Percentiles rank a stretch among this genome's conserved stretches.
Conservation (phyloP, 2,888 invertebrate genomes). For the Tetragonula carbonaria region DNA sequence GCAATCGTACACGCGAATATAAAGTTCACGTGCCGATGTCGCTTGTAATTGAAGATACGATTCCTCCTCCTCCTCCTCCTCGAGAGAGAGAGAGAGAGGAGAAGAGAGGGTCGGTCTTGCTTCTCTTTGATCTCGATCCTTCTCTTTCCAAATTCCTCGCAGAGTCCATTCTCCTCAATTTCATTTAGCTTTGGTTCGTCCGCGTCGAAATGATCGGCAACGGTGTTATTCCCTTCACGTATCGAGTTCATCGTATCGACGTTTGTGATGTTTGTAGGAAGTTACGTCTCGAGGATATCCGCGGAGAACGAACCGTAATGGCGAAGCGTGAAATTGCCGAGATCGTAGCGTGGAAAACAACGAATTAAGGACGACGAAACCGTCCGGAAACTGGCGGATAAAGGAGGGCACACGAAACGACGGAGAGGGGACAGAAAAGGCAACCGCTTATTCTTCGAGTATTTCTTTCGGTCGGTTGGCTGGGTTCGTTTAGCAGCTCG, state of each 20-base stretch:
- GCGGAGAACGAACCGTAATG: slow-evolving; percentile 58
- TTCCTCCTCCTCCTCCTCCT: not conserved
- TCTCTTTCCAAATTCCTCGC: too few relatives aligned
- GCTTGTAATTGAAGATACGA: slow-evolving; percentile 62
- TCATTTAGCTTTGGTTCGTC: too few relatives aligned
- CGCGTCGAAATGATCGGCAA: too few relatives aligned
- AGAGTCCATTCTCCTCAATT: too few relatives aligned
- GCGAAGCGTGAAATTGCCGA: slow-evolving; percentile 52
- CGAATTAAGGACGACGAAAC: slow-evolving; percentile 65
- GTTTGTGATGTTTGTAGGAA: too few relatives aligned
- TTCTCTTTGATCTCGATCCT: too few relatives aligned
- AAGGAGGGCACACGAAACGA: not conserved
- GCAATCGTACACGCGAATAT: slow-evolving; percentile 61
- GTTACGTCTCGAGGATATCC: not conserved
- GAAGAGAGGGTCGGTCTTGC: too few relatives aligned
- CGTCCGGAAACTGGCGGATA: not conserved
- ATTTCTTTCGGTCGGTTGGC: slow-evolving; percentile 46
- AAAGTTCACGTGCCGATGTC: slow-evolving; percentile 66
- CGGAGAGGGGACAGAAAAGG: not conserved
- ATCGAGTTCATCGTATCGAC: too few relatives aligned
- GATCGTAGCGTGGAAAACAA: slow-evolving; percentile 61
- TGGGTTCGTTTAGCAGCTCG: slow-evolving; percentile 62
- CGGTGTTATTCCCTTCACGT: too few relatives aligned
- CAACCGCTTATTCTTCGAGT: slow-evolving; percentile 43
- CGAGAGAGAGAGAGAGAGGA: too few relatives aligned